Evolutionary conservation across 2,113 vertebrate species (phyloP).

Genomic region (Nibea albiflora): DNA sequence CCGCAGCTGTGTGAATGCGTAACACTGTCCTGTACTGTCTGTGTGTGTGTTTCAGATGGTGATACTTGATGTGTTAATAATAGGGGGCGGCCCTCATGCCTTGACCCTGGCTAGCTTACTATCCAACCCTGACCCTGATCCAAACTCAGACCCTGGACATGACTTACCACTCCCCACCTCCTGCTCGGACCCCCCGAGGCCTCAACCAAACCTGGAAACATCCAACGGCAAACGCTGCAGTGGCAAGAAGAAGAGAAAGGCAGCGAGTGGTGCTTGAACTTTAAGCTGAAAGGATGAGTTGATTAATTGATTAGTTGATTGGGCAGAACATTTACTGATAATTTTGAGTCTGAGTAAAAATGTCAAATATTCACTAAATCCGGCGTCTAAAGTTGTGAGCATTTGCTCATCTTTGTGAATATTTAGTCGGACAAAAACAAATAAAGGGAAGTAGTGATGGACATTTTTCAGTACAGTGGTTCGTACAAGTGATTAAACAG

Average conservation of each 20-base stretch:
- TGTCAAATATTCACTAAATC: too few relatives aligned
- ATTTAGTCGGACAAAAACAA: too few relatives aligned
- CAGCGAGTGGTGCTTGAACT: conserved; percentile 34
- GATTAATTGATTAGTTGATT: background rate
- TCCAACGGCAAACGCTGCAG: conserved; percentile 31
- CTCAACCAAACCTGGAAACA: conserved; percentile 3
- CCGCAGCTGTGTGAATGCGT: background rate
- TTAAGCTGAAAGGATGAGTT: background rate
- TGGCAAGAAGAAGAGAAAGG: conserved; percentile 63
- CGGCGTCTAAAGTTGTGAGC: too few relatives aligned
- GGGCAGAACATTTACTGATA: background rate
- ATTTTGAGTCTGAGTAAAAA: too few relatives aligned
- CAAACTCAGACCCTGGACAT: conserved; percentile 38
- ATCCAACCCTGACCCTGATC: conserved; percentile 29
- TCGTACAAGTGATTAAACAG: too few relatives aligned
- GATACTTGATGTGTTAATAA: conserved; percentile 82
- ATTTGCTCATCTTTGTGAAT: too few relatives aligned
- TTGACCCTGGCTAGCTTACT: conserved; percentile 82
- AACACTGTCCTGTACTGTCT: background rate
- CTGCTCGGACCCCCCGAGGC: conserved; percentile 4
- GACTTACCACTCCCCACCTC: background rate
- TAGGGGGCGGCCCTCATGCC: conserved; percentile 84
- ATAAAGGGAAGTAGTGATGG: background rate
- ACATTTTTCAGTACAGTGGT: background rate
- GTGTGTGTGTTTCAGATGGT: conserved; percentile 62